phyloP scores from a whole-genome alignment of 2,797 vertebrate species.

The Pogoniulus pusillus region DNA sequence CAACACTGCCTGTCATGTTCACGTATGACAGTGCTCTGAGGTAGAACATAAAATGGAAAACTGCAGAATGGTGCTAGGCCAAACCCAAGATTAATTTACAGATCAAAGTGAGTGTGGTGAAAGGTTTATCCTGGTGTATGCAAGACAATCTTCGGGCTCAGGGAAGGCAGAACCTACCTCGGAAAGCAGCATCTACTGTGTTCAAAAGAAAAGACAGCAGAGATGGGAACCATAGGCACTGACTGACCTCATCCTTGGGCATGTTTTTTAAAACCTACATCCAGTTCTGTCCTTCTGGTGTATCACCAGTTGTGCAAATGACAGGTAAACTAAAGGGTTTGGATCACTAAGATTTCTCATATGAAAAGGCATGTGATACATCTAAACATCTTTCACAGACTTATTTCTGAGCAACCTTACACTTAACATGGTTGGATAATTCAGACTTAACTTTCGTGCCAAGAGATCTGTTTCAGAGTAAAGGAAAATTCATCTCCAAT shows the following conservation, averaged over 20 bases:
- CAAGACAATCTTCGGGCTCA: not conserved
- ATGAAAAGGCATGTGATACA: not conserved
- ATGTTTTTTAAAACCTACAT: not conserved
- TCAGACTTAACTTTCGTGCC: constrained; percentile 16
- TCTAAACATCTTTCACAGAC: not conserved
- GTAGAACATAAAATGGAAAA: not conserved
- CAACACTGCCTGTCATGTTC: not conserved
- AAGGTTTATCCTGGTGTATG: not conserved
- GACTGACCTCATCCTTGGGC: not conserved
- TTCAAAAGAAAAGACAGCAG: not conserved
- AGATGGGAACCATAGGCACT: not conserved
- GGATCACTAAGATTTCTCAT: not conserved
- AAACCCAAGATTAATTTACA: not conserved
- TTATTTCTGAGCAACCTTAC: constrained; percentile 6
- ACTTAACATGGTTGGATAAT: constrained; percentile 7
- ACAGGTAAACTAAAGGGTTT: not conserved
- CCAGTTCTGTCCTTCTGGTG: not conserved
- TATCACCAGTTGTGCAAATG: not conserved
- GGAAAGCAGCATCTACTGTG: not conserved
- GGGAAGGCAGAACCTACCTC: not conserved
- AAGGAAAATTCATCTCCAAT: constrained; percentile 42
- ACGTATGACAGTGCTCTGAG: not conserved
- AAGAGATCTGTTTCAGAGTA: constrained; percentile 49
- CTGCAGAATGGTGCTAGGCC: not conserved
- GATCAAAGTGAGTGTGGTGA: not conserved